phyloP scores from a whole-genome alignment of 1,140 invertebrate species.

The Papilio dardanus region DNA sequence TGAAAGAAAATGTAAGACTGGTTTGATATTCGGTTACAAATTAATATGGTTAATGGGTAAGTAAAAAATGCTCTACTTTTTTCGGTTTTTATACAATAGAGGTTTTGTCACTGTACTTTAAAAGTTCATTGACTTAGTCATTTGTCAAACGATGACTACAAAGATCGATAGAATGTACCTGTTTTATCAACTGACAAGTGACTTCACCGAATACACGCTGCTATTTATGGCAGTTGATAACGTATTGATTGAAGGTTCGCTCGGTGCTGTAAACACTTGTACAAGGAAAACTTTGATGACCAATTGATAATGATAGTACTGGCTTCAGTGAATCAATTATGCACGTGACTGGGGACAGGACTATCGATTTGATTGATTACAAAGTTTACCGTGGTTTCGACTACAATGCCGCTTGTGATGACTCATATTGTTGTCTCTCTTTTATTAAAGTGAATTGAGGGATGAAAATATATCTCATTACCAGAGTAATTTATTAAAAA shows the following conservation, averaged over 20 bases:
- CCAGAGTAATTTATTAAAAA: too few species aligned
- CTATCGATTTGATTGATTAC: not conserved
- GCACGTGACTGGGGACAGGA: not conserved
- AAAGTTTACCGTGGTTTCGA: not conserved
- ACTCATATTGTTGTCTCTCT: too few species aligned
- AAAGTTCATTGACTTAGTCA: conserved; percentile 18
- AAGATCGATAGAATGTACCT: conserved; percentile 18
- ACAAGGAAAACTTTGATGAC: not conserved
- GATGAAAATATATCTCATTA: too few species aligned
- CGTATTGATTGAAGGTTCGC: conserved; percentile 31
- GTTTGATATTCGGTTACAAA: not conserved
- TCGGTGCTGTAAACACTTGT: conserved; percentile 21
- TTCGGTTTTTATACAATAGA: not conserved
- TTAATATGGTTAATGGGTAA: not conserved
- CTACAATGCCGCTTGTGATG: too few species aligned
- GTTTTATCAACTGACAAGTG: conserved; percentile 25
- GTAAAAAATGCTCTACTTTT: not conserved
- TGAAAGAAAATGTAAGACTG: not conserved
- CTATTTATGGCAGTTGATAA: conserved; percentile 36
- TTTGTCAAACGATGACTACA: not conserved
- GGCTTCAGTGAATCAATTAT: not conserved
- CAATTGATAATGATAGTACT: not conserved
- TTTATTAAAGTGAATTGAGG: too few species aligned
- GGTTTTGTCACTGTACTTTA: not conserved
- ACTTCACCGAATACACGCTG: conserved; percentile 27